Percentiles rank a stretch among this genome's conserved stretches.
phyloP scores from a whole-genome alignment of 1,140 invertebrate genomes.

The Drosophila guanche region DNA sequence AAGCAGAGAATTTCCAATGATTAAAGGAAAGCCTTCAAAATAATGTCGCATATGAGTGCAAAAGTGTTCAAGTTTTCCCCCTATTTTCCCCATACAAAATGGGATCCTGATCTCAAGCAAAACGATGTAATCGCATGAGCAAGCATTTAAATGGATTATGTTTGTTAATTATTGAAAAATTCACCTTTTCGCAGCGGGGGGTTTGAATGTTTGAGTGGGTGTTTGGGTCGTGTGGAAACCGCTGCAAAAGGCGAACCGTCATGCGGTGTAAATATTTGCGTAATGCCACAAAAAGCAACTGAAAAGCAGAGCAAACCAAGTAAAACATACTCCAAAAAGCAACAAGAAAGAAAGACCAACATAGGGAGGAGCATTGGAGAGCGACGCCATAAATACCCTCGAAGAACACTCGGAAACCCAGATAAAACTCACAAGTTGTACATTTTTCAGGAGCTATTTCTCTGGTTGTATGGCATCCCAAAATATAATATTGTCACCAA shows the following conservation, averaged over 20 bases:
- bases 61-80: too few relatives aligned
- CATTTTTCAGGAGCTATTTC: too few relatives aligned
- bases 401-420: too few relatives aligned
- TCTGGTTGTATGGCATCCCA: too few relatives aligned
- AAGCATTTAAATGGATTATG: slow-evolving; percentile 22
- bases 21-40: too few relatives aligned
- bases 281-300: slow-evolving; percentile 52
- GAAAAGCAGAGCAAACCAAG: slow-evolving; percentile 41
- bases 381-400: too few relatives aligned
- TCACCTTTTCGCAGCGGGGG: not conserved
- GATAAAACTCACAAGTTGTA: too few relatives aligned
- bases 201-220: slow-evolving; percentile 2
- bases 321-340: slow-evolving; percentile 28
- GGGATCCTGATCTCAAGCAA: not conserved
- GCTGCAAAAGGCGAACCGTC: slow-evolving; percentile 49
- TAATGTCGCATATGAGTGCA: too few relatives aligned
- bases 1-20: too few relatives aligned
- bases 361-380: too few relatives aligned
- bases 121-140: not conserved
- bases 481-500: too few relatives aligned
- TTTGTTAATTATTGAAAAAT: slow-evolving; percentile 34
- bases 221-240: slow-evolving; percentile 18
- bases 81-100: not conserved
- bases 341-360: too few relatives aligned
- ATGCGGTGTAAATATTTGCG: slow-evolving; percentile 71